Conservation (phyloP, 2,888 invertebrate species). For the Tiliacea citrago region DNA sequence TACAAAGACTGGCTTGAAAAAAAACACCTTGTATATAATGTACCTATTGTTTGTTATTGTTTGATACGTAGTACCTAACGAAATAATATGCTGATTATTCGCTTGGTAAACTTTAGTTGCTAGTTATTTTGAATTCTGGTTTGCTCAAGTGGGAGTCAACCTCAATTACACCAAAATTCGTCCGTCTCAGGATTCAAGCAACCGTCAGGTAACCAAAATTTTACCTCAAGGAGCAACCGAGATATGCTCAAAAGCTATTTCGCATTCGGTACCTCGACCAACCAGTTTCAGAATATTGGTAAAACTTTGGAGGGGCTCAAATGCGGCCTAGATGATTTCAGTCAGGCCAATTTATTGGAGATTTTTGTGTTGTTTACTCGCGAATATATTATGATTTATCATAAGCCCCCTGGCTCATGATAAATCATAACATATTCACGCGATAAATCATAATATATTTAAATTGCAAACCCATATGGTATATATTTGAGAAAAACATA, state of each 20-base stretch:
- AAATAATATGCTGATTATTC: neutral
- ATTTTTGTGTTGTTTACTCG: neutral
- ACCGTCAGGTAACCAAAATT: neutral
- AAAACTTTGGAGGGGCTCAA: neutral
- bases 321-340: neutral
- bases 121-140: conserved; percentile 21
- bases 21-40: neutral
- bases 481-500: neutral
- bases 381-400: neutral
- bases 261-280: conserved; percentile 5
- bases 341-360: neutral
- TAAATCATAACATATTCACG: too few relatives aligned
- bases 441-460: too few relatives aligned
- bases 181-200: conserved; percentile 7
- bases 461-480: neutral
- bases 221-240: neutral
- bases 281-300: conserved; percentile 6
- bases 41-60: neutral
- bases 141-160: neutral
- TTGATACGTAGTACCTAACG: neutral
- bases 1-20: too few relatives aligned
- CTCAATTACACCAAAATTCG: conserved; percentile 3
- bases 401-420: too few relatives aligned
- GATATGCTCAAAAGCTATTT: conserved; percentile 4
- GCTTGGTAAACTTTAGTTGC: neutral